Conservation (phyloP, 2,888 invertebrate genomes). For the Buathra laborator region DNA sequence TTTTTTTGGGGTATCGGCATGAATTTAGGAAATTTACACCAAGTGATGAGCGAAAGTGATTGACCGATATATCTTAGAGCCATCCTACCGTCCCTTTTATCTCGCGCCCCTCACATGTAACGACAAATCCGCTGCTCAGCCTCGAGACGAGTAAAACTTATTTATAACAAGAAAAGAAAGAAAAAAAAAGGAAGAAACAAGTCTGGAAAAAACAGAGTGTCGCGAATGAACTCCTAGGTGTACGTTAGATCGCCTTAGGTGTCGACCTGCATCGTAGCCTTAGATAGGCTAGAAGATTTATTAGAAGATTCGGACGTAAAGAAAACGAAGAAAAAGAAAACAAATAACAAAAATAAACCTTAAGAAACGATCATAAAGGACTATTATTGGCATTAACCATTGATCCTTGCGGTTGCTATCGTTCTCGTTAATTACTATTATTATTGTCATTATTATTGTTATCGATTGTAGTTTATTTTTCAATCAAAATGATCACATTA, state of each 20-base stretch:
- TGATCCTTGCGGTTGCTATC: slow-evolving; percentile 40
- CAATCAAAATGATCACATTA: slow-evolving; percentile 61
- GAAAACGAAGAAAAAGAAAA: slow-evolving; percentile 9
- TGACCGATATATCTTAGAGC: slow-evolving; percentile 57
- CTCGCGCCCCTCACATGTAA: slow-evolving; percentile 53
- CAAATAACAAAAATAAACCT: slow-evolving; percentile 15
- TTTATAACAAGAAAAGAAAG: slow-evolving; percentile 6
- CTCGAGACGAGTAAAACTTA: slow-evolving; percentile 59
- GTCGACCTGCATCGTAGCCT: slow-evolving; percentile 68
- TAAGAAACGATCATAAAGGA: slow-evolving; percentile 43
- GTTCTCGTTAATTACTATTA: slow-evolving; percentile 45
- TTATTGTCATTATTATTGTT: slow-evolving; percentile 62
- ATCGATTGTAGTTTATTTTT: slow-evolving; percentile 69
- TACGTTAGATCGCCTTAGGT: slow-evolving; percentile 68
- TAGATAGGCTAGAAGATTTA: slow-evolving; percentile 52
- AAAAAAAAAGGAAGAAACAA: slow-evolving; percentile 44
- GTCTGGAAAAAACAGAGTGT: slow-evolving; percentile 67
- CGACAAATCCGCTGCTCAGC: slow-evolving; percentile 59
- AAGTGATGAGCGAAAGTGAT: slow-evolving; percentile 56
- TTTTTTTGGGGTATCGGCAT: slow-evolving; percentile 33
- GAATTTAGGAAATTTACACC: slow-evolving; percentile 54
- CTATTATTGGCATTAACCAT: slow-evolving; percentile 52
- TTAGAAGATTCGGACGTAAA: slow-evolving; percentile 48
- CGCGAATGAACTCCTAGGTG: slow-evolving; percentile 69
- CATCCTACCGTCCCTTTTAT: slow-evolving; percentile 64